phyloP scores from a whole-genome alignment of 1,140 invertebrate species.

The Euwallacea similis region DNA sequence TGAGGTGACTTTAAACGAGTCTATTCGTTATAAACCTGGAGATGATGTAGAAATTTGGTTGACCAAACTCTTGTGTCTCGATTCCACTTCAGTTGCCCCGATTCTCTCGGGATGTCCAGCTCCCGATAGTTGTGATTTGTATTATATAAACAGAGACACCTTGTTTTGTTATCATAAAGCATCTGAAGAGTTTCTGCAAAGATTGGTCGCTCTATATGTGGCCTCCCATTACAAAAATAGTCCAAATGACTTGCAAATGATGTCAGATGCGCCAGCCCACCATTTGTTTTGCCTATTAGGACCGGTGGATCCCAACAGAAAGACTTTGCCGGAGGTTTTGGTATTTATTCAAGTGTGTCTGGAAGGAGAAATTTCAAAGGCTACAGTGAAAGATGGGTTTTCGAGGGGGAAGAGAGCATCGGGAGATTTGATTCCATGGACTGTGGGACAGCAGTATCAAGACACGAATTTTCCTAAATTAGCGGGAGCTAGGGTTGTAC shows the following conservation, averaged over 20 bases:
- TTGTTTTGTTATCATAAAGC: constrained; percentile 97
- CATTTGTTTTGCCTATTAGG: constrained; percentile 95
- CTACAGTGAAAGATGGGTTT: constrained; percentile 75
- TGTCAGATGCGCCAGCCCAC: constrained; percentile 98
- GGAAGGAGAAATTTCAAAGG: constrained; percentile 91
- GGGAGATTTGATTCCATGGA: constrained; percentile 98
- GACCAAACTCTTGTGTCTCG: constrained; percentile 88
- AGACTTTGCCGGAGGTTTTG: constrained; percentile 84
- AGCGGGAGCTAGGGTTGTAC: constrained; percentile 87
- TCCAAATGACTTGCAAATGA: constrained; percentile 98
- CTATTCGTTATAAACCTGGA: constrained; percentile 88
- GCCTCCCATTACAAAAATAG: constrained; percentile 99
- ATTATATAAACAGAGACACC: constrained; percentile 90
- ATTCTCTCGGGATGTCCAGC: constrained; percentile 80
- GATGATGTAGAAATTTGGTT: constrained; percentile 94
- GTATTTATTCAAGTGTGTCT: constrained; percentile 93
- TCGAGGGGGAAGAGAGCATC: constrained; percentile 84
- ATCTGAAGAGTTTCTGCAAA: constrained; percentile 92
- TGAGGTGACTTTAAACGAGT: constrained; percentile 83
- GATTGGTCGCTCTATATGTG: constrained; percentile 91
- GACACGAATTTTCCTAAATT: constrained; percentile 91
- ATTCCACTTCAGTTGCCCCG: constrained; percentile 69
- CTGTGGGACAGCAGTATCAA: constrained; percentile 93
- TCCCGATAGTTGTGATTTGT: constrained; percentile 87
- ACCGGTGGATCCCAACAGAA: constrained; percentile 72